Evolutionary conservation across 1,140 invertebrate genomes (phyloP).

Genomic region (Trachelipus rathkii): DNA sequence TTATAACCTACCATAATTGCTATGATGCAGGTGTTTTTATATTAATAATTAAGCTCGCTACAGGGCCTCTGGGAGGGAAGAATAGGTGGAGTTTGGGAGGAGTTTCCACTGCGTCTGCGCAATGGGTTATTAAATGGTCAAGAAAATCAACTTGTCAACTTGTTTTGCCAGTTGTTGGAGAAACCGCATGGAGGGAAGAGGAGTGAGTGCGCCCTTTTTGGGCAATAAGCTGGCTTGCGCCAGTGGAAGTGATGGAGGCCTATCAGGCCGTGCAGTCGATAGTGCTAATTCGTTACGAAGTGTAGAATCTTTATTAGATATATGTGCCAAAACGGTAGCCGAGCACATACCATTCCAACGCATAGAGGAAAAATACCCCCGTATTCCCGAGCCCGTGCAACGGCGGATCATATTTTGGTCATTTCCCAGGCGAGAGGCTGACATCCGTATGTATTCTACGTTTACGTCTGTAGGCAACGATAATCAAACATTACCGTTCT

Average conservation of each 20-base stretch:
- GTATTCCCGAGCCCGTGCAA: constrained; percentile 82
- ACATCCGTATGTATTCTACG: constrained; percentile 85
- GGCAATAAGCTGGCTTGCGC: constrained; percentile 8
- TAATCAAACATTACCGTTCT: constrained; percentile 74
- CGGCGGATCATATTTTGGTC: constrained; percentile 81
- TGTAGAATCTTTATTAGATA: constrained; percentile 65
- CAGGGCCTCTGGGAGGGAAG: not conserved
- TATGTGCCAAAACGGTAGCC: constrained; percentile 75
- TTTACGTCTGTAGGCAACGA: constrained; percentile 60
- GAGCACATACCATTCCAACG: constrained; percentile 77
- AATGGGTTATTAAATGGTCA: constrained; percentile 4
- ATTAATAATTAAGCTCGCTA: constrained; percentile 4
- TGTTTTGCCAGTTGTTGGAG: not conserved
- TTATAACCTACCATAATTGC: constrained; percentile 3
- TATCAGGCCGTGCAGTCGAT: constrained; percentile 4
- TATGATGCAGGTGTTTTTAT: constrained; percentile 10
- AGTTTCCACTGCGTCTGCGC: not conserved
- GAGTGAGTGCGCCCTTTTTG: constrained; percentile 7
- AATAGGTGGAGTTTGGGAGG: constrained; percentile 5
- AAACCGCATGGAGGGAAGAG: constrained; percentile 8
- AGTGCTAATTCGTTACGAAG: constrained; percentile 44
- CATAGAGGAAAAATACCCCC: constrained; percentile 77
- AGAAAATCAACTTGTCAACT: not conserved
- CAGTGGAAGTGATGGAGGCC: constrained; percentile 7
- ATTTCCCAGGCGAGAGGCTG: constrained; percentile 76